These are phyloP conservation scores for Sorex maritimensis DNA, from an alignment of 2,797 vertebrate genomes.

Conservation along the genomic window DNA sequence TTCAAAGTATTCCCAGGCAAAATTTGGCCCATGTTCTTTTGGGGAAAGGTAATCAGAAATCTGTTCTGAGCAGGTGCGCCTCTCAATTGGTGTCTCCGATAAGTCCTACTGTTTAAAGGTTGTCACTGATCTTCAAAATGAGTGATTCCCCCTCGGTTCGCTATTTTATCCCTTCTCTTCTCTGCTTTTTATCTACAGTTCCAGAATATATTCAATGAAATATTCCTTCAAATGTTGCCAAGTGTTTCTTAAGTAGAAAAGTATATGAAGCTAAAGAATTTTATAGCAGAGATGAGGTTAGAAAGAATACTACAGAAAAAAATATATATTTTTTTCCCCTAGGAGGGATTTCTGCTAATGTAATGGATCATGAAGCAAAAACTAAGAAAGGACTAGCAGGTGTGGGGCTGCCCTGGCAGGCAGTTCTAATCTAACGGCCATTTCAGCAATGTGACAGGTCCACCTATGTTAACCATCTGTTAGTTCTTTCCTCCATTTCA, in stretches of 20 bases:
- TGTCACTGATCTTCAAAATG: not conserved
- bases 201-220: not conserved
- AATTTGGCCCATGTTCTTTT: not conserved
- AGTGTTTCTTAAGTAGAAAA: not conserved
- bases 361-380: conserved; percentile 57
- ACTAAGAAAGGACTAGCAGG: conserved; percentile 51
- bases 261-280: not conserved
- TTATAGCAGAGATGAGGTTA: not conserved
- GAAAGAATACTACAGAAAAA: not conserved
- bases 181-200: not conserved
- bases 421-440: conserved; percentile 24
- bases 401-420: not conserved
- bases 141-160: not conserved
- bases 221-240: not conserved
- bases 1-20: not conserved
- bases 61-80: not conserved
- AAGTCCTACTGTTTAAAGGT: not conserved
- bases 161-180: not conserved
- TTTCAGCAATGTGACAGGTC: conserved; percentile 69
- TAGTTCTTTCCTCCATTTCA: conserved; percentile 66
- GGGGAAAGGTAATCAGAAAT: not conserved
- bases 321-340: not conserved
- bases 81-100: not conserved
- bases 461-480: conserved; percentile 78
- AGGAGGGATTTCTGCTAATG: not conserved